Base-by-base conservation (phyloP, 1,140 invertebrate genomes). In the Helicoverpa armigera region DNA sequence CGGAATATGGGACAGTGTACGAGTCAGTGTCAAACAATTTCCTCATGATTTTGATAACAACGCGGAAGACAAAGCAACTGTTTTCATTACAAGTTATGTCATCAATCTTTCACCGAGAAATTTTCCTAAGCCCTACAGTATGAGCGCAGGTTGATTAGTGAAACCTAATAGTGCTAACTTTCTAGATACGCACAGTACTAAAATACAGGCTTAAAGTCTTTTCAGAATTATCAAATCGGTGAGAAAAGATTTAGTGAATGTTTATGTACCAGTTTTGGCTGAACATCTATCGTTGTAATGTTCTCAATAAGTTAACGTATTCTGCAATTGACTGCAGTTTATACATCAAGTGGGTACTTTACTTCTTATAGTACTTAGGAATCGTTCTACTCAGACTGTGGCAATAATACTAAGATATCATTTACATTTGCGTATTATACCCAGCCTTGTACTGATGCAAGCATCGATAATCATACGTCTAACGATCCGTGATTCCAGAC, bases 1-100 rank as follows among this genome's bases (percentile, higher is more conserved):
- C 23, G n/a, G 18, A 11, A 72, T 29, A 51, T 29, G 9, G 23
- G 50, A 2, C 48, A 69, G n/a, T 51, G 18, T 16, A 12, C 23
- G 50, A 54, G 12, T n/a, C 50, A 72, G 13, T 69, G 16, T 72
- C 13, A 51, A 29, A 54, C 48, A 31, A 54, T 51, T 18, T 23
- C 48, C 23, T 50, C 5, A 53, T 9, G 69, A 31, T 72, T 31
- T 31, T 14, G 50, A 72, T 72, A 54, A 72, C 69, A 54, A 72
- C 10, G 18, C 69, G 50, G 50, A 72, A 72, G 12, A 72, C 69
- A 72, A 72, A 72, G 50, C 67, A 70, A 18, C 13, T 53, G 69
- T 53, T 72, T 72, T 31, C 50, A 72, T 51, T 72, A 54, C 12
- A 72, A 9, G 14, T 72, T 54, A 72, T 16, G 23, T 72, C 18